Evolutionary conservation across 2,797 vertebrate species (phyloP).

Genomic region (Coccyzus lansbergi): DNA sequence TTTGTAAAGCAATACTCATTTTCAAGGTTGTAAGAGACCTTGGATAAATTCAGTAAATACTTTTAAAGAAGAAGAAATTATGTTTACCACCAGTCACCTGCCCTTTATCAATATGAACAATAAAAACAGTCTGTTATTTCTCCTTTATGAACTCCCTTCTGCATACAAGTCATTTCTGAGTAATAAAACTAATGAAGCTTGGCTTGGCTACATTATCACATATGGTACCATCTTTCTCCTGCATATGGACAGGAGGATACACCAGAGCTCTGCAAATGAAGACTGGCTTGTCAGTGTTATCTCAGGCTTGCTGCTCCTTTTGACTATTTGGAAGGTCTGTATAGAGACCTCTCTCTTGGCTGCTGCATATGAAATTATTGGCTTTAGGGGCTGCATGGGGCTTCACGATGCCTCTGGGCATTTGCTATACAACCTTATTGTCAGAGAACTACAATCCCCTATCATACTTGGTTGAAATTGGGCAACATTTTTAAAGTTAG

Average conservation of each 20-base stretch:
- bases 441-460: not conserved
- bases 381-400: not conserved
- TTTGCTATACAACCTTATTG: not conserved
- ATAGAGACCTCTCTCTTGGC: not conserved
- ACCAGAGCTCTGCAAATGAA: not conserved
- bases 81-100: not conserved
- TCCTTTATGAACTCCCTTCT: not conserved
- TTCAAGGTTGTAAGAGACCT: not conserved
- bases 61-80: not conserved
- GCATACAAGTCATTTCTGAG: not conserved
- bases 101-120: not conserved
- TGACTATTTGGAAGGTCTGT: not conserved
- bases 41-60: not conserved
- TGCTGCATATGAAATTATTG: not conserved
- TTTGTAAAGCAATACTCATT: not conserved
- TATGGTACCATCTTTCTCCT: not conserved
- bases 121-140: not conserved
- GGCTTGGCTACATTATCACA: not conserved
- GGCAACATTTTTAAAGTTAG: not conserved
- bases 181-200: constrained; percentile 13
- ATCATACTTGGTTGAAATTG: not conserved
- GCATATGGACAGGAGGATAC: not conserved
- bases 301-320: not conserved
- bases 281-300: not conserved
- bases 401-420: too few relatives aligned